phyloP scores from a whole-genome alignment of 2,113 vertebrate species.

The Acanthisitta chloris region DNA sequence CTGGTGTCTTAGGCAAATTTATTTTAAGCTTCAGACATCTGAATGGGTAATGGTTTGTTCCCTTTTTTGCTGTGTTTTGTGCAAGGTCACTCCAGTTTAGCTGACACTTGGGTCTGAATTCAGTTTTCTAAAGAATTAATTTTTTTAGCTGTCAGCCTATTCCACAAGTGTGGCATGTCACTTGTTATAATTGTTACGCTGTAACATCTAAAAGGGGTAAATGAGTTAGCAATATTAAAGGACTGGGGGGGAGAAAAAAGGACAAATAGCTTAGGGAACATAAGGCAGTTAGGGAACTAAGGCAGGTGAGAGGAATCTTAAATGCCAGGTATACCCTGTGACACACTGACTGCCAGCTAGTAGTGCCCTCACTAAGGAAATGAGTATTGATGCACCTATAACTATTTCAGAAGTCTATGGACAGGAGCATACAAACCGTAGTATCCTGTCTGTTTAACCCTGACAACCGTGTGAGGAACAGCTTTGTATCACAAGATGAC shows the following conservation, averaged over 20 bases:
- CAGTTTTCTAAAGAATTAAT: neutral
- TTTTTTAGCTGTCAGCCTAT: neutral
- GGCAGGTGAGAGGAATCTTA: neutral
- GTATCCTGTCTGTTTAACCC: conserved; percentile 75
- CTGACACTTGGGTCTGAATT: neutral
- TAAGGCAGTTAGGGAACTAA: neutral
- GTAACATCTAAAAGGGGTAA: neutral
- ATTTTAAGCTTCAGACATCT: neutral
- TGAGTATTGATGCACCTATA: neutral
- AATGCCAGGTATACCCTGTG: neutral
- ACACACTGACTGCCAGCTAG: neutral
- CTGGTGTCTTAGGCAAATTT: neutral
- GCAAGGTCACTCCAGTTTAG: neutral
- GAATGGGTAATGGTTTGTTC: neutral
- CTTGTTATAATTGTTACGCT: rapidly evolving
- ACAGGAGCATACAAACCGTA: conserved; percentile 78
- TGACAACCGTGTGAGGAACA: conserved; percentile 71
- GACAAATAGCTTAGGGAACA: neutral
- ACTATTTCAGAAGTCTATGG: conserved; percentile 81
- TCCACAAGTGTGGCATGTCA: neutral
- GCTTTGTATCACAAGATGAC: conserved; percentile 71
- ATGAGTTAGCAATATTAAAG: neutral
- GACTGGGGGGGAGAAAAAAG: neutral
- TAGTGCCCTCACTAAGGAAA: neutral
- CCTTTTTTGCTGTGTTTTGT: neutral